Percentiles rank a stretch among this genome's conserved stretches.
These are phyloP conservation scores for Catharus ustulatus DNA, from an alignment of 2,797 vertebrate genomes.

Conservation along the genomic window DNA sequence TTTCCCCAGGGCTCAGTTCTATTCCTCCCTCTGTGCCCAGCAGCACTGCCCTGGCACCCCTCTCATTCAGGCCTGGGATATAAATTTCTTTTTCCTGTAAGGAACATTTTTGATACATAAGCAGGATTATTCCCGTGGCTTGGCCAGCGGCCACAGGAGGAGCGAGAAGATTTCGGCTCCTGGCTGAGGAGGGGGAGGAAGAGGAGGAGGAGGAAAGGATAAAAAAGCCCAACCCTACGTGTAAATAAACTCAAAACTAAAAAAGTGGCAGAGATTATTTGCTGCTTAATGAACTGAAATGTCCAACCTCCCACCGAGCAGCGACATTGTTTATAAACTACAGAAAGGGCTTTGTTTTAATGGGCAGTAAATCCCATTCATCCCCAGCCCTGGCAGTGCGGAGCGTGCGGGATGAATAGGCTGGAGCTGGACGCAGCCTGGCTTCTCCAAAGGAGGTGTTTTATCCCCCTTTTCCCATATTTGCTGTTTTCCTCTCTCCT, in stretches of 20 bases:
- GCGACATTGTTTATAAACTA: constrained; percentile 47
- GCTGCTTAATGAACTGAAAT: constrained; percentile 55
- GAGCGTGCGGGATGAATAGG: background rate
- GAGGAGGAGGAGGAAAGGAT: background rate
- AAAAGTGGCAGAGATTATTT: constrained; percentile 46
- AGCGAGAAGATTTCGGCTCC: background rate
- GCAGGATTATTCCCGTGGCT: constrained; percentile 1
- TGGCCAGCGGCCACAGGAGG: background rate
- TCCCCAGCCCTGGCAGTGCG: constrained; percentile 7
- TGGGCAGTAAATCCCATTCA: constrained; percentile 61
- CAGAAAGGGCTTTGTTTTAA: constrained; percentile 59
- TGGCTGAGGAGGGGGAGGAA: background rate
- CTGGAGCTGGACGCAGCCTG: background rate
- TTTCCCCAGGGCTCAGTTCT: background rate
- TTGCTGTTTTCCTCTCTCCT: background rate
- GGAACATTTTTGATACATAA: background rate
- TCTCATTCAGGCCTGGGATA: accelerated
- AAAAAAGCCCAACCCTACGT: background rate
- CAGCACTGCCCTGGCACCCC: background rate
- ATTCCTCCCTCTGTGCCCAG: background rate
- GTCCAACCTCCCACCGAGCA: constrained; percentile 21
- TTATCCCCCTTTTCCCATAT: background rate
- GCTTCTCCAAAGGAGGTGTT: background rate
- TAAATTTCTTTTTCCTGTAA: background rate
- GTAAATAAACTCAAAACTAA: constrained; percentile 52